Evolutionary conservation across 2,888 invertebrate species (phyloP).

Genomic region (Trichopria drosophilae): DNA sequence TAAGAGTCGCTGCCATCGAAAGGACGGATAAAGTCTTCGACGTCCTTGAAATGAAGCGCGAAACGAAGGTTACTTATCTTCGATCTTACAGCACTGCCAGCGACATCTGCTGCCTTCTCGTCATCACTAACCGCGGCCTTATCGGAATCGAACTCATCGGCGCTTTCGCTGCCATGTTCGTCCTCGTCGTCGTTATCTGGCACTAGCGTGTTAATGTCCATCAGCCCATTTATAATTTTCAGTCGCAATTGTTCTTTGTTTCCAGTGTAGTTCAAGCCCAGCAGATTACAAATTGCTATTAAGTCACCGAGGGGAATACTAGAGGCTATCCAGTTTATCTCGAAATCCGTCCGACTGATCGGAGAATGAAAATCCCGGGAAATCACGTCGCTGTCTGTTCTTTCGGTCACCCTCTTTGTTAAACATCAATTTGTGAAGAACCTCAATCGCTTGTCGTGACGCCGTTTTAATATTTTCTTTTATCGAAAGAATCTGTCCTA

Average conservation of each 20-base stretch:
- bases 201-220: not conserved
- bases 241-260: not conserved
- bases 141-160: too few species aligned
- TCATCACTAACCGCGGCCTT: too few species aligned
- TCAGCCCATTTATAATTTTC: not conserved
- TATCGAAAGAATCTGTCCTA: too few species aligned
- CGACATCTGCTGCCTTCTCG: too few species aligned
- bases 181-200: not conserved
- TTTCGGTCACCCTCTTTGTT: constrained; percentile 8
- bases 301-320: constrained; percentile 7
- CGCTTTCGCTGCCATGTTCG: too few species aligned
- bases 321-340: not conserved
- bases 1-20: constrained; percentile 39
- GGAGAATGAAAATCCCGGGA: constrained; percentile 10
- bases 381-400: not conserved
- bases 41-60: constrained; percentile 37
- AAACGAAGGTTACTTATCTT: too few species aligned
- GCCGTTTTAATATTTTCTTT: too few species aligned
- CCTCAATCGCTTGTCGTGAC: constrained; percentile 6
- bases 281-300: constrained; percentile 7
- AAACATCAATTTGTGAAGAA: constrained; percentile 12
- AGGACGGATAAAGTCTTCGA: constrained; percentile 37
- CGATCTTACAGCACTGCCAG: too few species aligned
- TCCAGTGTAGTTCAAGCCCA: constrained; percentile 8
- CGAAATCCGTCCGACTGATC: constrained; percentile 9